Percentiles rank a stretch among this genome's conserved stretches.
Evolutionary conservation across 1,140 invertebrate genomes (phyloP).

Genomic region (Caerostris extrusa): DNA sequence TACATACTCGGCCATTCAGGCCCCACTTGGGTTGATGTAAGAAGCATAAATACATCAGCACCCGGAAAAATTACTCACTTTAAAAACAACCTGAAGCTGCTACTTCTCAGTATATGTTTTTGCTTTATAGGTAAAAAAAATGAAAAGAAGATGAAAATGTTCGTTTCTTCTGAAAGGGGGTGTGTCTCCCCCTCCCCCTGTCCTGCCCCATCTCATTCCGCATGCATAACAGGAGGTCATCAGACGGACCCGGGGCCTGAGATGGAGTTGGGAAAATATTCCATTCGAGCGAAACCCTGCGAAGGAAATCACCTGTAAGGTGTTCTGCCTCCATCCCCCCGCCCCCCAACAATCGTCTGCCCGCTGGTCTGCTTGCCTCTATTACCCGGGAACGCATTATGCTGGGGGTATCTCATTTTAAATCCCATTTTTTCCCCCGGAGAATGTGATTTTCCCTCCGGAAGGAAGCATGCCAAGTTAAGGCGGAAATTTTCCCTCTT

Average conservation of each 20-base stretch:
- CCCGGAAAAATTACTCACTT: too few relatives aligned
- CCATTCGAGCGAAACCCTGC: conserved; percentile 32
- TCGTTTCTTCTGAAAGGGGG: background rate
- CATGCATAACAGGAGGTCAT: conserved; percentile 78
- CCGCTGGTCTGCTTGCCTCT: background rate
- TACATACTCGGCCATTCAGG: too few relatives aligned
- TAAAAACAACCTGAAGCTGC: background rate
- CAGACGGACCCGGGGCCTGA: background rate
- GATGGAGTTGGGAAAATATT: conserved; percentile 20
- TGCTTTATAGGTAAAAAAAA: too few relatives aligned
- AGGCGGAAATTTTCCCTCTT: conserved; percentile 16
- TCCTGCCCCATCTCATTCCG: conserved; percentile 82
- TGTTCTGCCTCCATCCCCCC: too few relatives aligned
- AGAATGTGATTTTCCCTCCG: background rate
- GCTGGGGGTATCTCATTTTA: conserved; percentile 51
- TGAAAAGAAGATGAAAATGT: background rate
- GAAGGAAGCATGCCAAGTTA: background rate
- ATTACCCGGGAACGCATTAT: conserved; percentile 6
- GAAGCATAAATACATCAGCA: too few relatives aligned
- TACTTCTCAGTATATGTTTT: background rate
- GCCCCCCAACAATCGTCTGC: background rate
- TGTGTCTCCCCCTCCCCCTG: background rate
- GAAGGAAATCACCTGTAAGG: conserved; percentile 61
- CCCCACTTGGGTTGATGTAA: too few relatives aligned
- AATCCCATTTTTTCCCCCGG: background rate